Evolutionary conservation across 1,140 invertebrate species (phyloP), one percentile per base, ranked within the genome.

Genomic region (Drosophila arizonae): DNA sequence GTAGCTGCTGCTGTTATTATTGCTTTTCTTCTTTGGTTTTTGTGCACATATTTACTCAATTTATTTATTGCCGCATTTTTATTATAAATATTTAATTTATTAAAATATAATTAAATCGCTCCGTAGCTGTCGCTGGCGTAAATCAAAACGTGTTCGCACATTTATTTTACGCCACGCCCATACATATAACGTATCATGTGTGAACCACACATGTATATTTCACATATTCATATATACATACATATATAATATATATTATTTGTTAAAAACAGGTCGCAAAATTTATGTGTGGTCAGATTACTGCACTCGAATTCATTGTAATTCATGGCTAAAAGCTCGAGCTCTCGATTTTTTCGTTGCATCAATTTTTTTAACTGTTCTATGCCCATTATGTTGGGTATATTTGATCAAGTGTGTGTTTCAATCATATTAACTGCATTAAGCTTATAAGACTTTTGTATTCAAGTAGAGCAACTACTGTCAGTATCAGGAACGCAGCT

Each of bases 41-140:
- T 62, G 39, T 77, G 62, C 11, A 54, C 46, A 65, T 65, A 72
- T 82, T 86, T 86, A 70, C 71, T 46, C 78, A 72, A 88, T 76
- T 86, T 88, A 88, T 86, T 88, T 87, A 86, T 88, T 56, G 72
- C 65, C 48, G 68, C 68, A 77, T 62, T 88, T 88, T 64, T 79
- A 79, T 76, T 79, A 88, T 86, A 82, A 86, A 86, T 88, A 80
- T 82, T 87, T 86, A 88, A 86, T 86, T 86, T 88, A 79, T 86
- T 79, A 76, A 88, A 79, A 86, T 88, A 86, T 86, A 79, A 82
- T 86, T 86, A 84, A 79, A 87, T 65, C 71, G 68, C 79, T 52
- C 48, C 48, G 58, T 71, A 66, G 62, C 63, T 73, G 63, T 71
- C 63, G 62, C 63, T 73, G 61, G 68, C 73, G 79, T 86, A 86